Base-by-base conservation (phyloP, 2,888 invertebrate species). In the Petrolisthes manimaculis region DNA sequence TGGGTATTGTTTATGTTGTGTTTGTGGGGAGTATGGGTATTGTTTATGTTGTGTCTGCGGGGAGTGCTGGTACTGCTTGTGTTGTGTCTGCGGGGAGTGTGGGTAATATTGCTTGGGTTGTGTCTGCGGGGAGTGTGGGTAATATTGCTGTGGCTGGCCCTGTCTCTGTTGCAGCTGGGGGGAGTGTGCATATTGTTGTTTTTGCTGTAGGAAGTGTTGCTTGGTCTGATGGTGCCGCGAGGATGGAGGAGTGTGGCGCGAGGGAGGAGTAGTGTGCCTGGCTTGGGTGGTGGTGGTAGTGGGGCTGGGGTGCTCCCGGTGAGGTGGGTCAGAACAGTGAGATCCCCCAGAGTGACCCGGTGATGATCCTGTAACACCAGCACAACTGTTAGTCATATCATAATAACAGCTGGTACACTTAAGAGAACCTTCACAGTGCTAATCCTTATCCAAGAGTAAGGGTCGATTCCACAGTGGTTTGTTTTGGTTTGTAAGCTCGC, bases 291-390 rank as follows among this genome's bases (percentile, higher is more conserved):
- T n/a, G 61, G 12, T 18, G 71, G 71, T 14, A 21, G n/a, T 21
- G 71, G 71, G 71, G 71, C 18, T n/a, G 14, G 71, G n/a, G 71
- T 71, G 71, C 18, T 71, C 71, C 6, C 71, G 71, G 71, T 14
- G 71, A 21, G 71, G 71, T 21, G 71, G 71, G 71, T 71, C 71
- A n/a, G 71, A 71, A 21, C 71, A 71, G 21, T 71, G 71, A 6
- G 71, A 71, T n/a, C 71, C 71, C 71, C 71, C 71, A 12, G 71
- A 71, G 21, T 71, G 71, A 12, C 71, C 71, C 6, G 71, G 71
- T n/a, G 71, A 71, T n/a, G 71, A 71, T n/a, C 21, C 71, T 71
- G 21, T 18, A n/a, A 9, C 9, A 61, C 9, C 61, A 61, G 12
- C 9, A 61, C 18, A 61, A 61, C 61, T 61, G 61, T 61, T 61